Evolutionary conservation across 2,888 invertebrate species (phyloP), one percentile per base, ranked within the genome.

Genomic region (Stictocephala bisonia): DNA sequence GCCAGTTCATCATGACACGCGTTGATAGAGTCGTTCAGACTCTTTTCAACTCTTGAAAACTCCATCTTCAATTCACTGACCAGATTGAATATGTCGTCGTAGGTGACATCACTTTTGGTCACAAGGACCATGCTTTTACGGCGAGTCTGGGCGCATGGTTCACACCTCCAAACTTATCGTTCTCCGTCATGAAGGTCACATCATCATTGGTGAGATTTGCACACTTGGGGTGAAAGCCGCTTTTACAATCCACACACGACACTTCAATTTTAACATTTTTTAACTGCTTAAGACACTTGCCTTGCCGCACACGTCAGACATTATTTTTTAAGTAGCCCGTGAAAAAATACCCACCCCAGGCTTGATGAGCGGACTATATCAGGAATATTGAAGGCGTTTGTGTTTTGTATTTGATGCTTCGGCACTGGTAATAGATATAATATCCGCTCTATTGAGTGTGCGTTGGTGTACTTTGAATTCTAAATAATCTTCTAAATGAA

Each of bases 41-140:
- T 67, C 11, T n/a, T 13, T 22, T 67, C 67, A 0, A 67, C 67
- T 7, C 27, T 13, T 20, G 24, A 27, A 11, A 67, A 67, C 29
- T 67, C 67, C 13, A n/a, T 29, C 26, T 27, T 67, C 2, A 67
- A 3, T 26, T 48, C 67, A 3, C 29, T 11, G 3, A 67, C 20
- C 15, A 67, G 48, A 13, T 48, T 1, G 3, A 67, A 20, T n/a
- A 48, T 67, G 27, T 67, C 27, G 3, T 67, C 67, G 18, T 26
- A 67, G 7, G 67, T 22, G 6, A 48, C 48, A 3, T 15, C 20
- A 4, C 26, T 40, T 27, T 50, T 69, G 20, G 69, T 20, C 26
- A 35, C 69, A 6, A 69, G 22, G 15, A 20, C 53, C 50, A 53
- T 29, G 35, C 53, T 69, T 22, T 51, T 69, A 7, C 53, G 53